Base-by-base conservation (phyloP, 1,140 invertebrate species). In the Drosophila mojavensis region DNA sequence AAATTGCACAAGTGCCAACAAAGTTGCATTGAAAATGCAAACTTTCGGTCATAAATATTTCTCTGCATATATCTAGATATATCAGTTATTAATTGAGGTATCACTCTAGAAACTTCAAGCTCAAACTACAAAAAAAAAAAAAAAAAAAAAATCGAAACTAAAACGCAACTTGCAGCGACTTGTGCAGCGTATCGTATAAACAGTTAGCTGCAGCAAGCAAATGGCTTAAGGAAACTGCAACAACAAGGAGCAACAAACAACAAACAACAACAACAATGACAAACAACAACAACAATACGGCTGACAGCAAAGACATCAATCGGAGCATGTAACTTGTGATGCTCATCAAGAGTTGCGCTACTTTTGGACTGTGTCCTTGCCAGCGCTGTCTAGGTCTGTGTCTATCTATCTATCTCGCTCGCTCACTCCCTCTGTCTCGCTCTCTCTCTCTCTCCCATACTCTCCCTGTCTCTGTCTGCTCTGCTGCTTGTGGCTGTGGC, bases 291-390 rank as follows among this genome's bases (percentile, higher is more conserved):
- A 62, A 15, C 39, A 28, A 15, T 24, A 3, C 20, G 43, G 17
- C 33, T 13, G 36, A 11, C 33, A 24, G 36, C 20, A 26, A 24
- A 4, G 36, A 36, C 30, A 45, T 41, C 68, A 64, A 64, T 63
- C 45, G 33, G 39, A 41, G 39, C 24, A 47, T 62, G 65, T 26
- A 65, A 39, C 45, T 59, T 59, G 56, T 63, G 33, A 33, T 65
- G 69, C 78, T 77, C 65, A 80, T 81, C 74, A 74, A 77, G 74
- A 84, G 73, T 64, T 60, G 53, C 55, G 43, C 43, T 56, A 68
- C 64, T 56, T 56, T 69, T 56, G 24, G 56, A 54, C 54, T 71
- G 13, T 60, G 47, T 26, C 33, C 36, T 28, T 51, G 58, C 28
- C 26, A 20, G 28, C 13, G 11, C 24, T 50, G 48, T 13, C 48